Conservation (phyloP, 1,140 invertebrate genomes). For the Homarus americanus region DNA sequence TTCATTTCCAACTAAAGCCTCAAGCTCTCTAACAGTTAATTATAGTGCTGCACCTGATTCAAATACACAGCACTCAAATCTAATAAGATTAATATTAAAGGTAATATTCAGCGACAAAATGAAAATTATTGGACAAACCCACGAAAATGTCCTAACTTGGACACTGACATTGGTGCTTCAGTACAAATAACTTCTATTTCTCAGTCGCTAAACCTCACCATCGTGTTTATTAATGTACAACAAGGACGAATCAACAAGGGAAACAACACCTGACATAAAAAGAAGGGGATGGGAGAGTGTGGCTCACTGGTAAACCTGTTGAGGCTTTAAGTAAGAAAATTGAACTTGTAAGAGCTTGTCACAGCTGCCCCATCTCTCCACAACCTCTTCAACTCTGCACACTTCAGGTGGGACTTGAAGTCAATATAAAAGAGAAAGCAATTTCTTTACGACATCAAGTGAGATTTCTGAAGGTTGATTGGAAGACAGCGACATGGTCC, state of each 20-base stretch:
- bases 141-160: slow-evolving; percentile 34
- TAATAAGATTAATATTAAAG: slow-evolving; percentile 65
- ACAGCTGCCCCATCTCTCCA: slow-evolving; percentile 12
- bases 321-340: slow-evolving; percentile 3
- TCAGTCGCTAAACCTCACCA: slow-evolving; percentile 17
- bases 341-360: slow-evolving; percentile 1
- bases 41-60: slow-evolving; percentile 62
- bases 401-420: slow-evolving; percentile 39
- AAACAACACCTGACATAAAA: slow-evolving; percentile 33
- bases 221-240: slow-evolving; percentile 32
- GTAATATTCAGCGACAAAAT: slow-evolving; percentile 55
- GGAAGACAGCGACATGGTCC: slow-evolving; percentile 29
- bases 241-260: slow-evolving; percentile 40
- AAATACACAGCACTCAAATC: slow-evolving; percentile 63
- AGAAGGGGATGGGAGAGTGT: slow-evolving; percentile 16
- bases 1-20: slow-evolving; percentile 70
- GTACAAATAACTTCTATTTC: slow-evolving; percentile 8
- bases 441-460: slow-evolving; percentile 14
- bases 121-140: slow-evolving; percentile 42
- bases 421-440: slow-evolving; percentile 34
- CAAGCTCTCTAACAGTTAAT: slow-evolving; percentile 72
- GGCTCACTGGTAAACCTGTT: slow-evolving; percentile 7
- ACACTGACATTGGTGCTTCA: background rate
- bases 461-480: slow-evolving; percentile 19
- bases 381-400: slow-evolving; percentile 33